These are phyloP conservation scores for Pseudoips prasinana DNA, from an alignment of 2,888 invertebrate genomes.

Conservation along the genomic window DNA sequence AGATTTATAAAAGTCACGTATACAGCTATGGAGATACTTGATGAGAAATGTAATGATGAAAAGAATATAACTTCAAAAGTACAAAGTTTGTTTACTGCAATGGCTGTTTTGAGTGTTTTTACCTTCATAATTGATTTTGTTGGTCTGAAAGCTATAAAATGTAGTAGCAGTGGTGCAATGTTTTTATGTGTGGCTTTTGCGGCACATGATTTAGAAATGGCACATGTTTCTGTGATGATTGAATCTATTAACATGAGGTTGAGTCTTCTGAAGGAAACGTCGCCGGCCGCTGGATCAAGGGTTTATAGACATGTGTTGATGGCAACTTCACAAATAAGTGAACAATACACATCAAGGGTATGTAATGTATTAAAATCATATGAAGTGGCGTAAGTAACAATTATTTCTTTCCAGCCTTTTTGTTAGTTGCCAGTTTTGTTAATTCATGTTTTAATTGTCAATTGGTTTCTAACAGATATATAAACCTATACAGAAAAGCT, in stretches of 20 bases:
- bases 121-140: constrained; percentile 41
- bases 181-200: constrained; percentile 40
- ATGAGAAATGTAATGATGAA: constrained; percentile 44
- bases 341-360: constrained; percentile 49
- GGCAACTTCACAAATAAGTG: constrained; percentile 46
- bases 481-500: no score
- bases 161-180: constrained; percentile 23
- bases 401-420: no score
- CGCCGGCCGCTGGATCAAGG: constrained; percentile 38
- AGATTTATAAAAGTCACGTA: constrained; percentile 31
- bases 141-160: constrained; percentile 29
- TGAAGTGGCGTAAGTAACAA: no score
- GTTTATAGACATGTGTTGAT: constrained; percentile 53
- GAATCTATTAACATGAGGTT: constrained; percentile 48
- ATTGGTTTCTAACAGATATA: no score
- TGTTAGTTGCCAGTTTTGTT: no score
- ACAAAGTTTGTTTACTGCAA: constrained; percentile 14
- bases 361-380: no score
- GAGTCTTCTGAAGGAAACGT: constrained; percentile 25
- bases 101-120: constrained; percentile 19
- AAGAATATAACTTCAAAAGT: constrained; percentile 24
- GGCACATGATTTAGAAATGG: constrained; percentile 55
- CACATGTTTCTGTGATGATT: constrained; percentile 47
- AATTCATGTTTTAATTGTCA: no score
- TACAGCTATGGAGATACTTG: constrained; percentile 38